phyloP scores from a whole-genome alignment of 2,888 invertebrate genomes.

The Schizotus pectinicornis region DNA sequence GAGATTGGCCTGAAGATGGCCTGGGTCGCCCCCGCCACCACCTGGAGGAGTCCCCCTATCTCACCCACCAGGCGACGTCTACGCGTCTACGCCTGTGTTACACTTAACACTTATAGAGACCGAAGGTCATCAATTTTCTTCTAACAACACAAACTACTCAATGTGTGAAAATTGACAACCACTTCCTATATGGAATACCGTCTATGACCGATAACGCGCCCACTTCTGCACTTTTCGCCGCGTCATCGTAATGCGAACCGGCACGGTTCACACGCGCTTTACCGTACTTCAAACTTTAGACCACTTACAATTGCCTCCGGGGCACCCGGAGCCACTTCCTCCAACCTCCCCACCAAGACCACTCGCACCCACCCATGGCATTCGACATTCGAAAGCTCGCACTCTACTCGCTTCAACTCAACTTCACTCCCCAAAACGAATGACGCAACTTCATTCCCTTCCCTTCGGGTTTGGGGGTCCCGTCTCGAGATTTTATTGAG shows the following conservation, averaged over 20 bases:
- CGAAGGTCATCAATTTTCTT: constrained; percentile 33
- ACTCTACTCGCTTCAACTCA: too few relatives aligned
- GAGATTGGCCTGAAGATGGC: constrained; percentile 47
- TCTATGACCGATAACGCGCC: constrained; percentile 12
- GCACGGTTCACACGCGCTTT: neutral
- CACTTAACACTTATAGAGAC: constrained; percentile 14
- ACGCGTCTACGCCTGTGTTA: constrained; percentile 16
- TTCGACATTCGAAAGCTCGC: too few relatives aligned
- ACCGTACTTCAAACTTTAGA: neutral
- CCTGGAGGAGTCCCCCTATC: constrained; percentile 27
- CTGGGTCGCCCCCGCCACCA: constrained; percentile 47
- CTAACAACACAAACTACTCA: constrained; percentile 15
- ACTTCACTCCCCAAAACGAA: too few relatives aligned
- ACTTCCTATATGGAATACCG: constrained; percentile 31
- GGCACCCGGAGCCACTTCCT: constrained; percentile 1
- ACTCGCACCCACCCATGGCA: too few relatives aligned
- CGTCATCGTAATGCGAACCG: constrained; percentile 31
- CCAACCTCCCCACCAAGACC: constrained; percentile 13
- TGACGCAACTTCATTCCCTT: too few relatives aligned
- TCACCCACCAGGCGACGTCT: constrained; percentile 10
- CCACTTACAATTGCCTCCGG: neutral
- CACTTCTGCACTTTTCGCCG: constrained; percentile 32
- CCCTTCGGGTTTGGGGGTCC: too few relatives aligned
- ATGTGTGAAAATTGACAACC: constrained; percentile 37
- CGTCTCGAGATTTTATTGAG: too few relatives aligned